Base-by-base conservation (phyloP, 2,888 invertebrate species). In the Nemurella pictetii region DNA sequence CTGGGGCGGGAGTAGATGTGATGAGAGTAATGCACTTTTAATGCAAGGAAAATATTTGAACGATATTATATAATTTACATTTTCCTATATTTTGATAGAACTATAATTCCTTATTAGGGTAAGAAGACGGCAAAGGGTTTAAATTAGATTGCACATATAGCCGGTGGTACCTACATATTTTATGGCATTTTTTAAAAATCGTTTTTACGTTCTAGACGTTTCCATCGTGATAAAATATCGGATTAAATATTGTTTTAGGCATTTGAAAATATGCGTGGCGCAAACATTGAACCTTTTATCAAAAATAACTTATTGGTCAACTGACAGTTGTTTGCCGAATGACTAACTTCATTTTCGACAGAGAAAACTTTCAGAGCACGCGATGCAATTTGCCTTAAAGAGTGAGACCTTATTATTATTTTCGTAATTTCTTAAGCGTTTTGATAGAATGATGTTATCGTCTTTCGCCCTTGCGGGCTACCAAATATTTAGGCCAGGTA, bases 341-440 rank as follows among this genome's bases (percentile, higher is more conserved):
- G 20, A 55, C 55, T 15, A 55, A 20, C 20, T 55, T n/a, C n/a
- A n/a, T n/a, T 55, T 32, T 32, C 9, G 9, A 9, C 32, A 32
- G 32, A 32, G 32, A 5, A 32, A 20, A 55, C 55, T 20, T 20
- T 55, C 15, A 55, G 20, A 12, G 12, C 55, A 55, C 55, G 55
- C 55, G 20, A 55, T 55, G n/a, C n/a, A n/a, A n/a, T n/a, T n/a
- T n/a, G 55, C 1, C 55, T 55, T n/a, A n/a, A n/a, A n/a, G 28
- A 75, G 75, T 25, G 75, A 75, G 75, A 25, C 75, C 75, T 25
- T 27, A 75, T 55, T 55, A 55, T 55, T 55, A 55, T 55, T 55
- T 55, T 55, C 75, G 27, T 75, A 75, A 75, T 27, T 27, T 75
- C 75, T 75, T 75, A 75, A 75, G 28, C 2, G 75, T 75, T 75